These are phyloP conservation scores for Drosophila heteroneura DNA, from an alignment of 2,888 invertebrate species.

Conservation along the genomic window DNA sequence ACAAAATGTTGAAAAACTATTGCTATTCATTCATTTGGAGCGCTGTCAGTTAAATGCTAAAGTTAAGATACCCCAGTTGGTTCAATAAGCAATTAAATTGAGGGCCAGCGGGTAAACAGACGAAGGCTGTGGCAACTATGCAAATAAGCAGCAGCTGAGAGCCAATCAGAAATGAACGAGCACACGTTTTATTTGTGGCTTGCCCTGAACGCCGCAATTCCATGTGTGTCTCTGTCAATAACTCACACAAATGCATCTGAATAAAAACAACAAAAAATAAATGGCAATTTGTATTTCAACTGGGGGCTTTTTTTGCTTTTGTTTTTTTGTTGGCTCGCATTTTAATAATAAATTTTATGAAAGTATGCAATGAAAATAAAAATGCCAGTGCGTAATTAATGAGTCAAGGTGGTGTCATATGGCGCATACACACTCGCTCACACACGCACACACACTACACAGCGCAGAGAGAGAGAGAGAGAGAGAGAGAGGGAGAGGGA, in stretches of 20 bases:
- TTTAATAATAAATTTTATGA: constrained; percentile 80
- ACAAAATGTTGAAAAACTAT: not conserved
- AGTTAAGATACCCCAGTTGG: constrained; percentile 31
- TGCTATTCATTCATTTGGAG: not conserved
- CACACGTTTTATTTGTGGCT: constrained; percentile 74
- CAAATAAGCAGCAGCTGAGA: constrained; percentile 52
- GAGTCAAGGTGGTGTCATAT: constrained; percentile 81
- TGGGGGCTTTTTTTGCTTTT: constrained; percentile 11
- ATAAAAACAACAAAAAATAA: constrained; percentile 36
- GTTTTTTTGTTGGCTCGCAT: constrained; percentile 40
- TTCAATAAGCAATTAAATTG: constrained; percentile 25
- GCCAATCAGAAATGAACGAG: constrained; percentile 21
- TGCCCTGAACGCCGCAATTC: constrained; percentile 58
- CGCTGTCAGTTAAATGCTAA: constrained; percentile 12
- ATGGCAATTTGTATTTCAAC: constrained; percentile 62
- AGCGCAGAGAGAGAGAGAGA: constrained; percentile 6
- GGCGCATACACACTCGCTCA: constrained; percentile 67
- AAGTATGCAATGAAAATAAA: constrained; percentile 81
- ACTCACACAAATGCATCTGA: constrained; percentile 58
- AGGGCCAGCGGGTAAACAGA: constrained; percentile 27
- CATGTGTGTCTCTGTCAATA: constrained; percentile 60
- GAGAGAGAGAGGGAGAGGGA: constrained; percentile 1
- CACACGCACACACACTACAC: constrained; percentile 7
- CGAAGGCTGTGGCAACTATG: constrained; percentile 45
- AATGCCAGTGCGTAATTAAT: constrained; percentile 80